These are phyloP conservation scores for Catostomus latipinnis DNA, from an alignment of 2,797 vertebrate genomes.

Conservation along the genomic window DNA sequence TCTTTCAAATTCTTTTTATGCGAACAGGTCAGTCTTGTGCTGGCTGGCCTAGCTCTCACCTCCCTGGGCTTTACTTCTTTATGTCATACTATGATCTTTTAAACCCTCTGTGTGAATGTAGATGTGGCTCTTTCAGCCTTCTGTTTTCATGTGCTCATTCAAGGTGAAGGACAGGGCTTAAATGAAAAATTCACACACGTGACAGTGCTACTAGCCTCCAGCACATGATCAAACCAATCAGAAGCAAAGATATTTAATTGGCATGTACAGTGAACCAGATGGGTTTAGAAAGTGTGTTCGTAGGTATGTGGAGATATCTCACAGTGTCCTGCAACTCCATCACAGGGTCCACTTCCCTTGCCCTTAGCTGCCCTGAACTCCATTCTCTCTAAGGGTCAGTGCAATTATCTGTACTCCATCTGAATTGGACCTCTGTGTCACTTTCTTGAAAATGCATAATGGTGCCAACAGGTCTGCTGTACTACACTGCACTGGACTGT, in stretches of 20 bases:
- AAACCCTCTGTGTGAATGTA: background rate
- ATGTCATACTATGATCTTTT: conserved; percentile 13
- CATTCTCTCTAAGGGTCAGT: conserved; percentile 67
- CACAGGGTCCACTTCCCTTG: conserved; percentile 71
- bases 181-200: too few species aligned
- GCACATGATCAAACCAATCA: too few species aligned
- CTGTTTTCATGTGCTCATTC: too few species aligned
- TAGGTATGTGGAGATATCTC: conserved; percentile 64
- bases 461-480: conserved; percentile 16
- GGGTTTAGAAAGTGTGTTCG: too few species aligned
- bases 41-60: conserved; percentile 31
- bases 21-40: conserved; percentile 20
- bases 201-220: too few species aligned
- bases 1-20: background rate
- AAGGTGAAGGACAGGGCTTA: too few species aligned
- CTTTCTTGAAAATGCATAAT: conserved; percentile 7
- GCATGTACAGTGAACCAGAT: background rate
- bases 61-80: conserved; percentile 19
- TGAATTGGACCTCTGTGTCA: conserved; percentile 46
- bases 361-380: conserved; percentile 53
- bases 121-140: background rate
- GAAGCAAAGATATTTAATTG: too few species aligned
- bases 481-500: background rate
- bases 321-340: conserved; percentile 64
- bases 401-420: conserved; percentile 28